phyloP scores from a whole-genome alignment of 1,140 invertebrate genomes.

The Ips nitidus region DNA sequence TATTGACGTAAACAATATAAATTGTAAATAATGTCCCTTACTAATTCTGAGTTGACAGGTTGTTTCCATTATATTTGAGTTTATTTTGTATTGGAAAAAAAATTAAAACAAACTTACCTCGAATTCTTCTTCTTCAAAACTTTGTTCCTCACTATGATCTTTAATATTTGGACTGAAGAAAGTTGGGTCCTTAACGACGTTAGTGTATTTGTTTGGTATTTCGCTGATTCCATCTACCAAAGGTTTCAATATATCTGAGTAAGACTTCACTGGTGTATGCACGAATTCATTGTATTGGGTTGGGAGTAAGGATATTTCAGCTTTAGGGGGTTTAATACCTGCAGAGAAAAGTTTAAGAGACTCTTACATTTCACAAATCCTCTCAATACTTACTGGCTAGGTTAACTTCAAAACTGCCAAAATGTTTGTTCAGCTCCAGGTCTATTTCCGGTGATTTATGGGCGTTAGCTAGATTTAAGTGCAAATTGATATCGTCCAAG shows the following conservation, averaged over 20 bases:
- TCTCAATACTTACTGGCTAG: constrained; percentile 20
- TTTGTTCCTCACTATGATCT: too few species aligned
- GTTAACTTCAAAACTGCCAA: constrained; percentile 30
- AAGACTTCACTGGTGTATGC: background rate
- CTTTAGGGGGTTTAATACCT: constrained; percentile 17
- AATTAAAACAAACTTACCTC: too few species aligned
- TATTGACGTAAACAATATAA: too few species aligned
- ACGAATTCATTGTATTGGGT: background rate
- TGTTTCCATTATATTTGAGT: too few species aligned
- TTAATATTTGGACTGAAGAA: too few species aligned
- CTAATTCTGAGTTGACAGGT: too few species aligned
- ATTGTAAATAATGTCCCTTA: too few species aligned
- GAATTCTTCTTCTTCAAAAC: too few species aligned
- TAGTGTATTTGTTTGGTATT: too few species aligned
- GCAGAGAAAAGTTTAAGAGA: background rate
- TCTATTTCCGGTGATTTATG: constrained; percentile 21
- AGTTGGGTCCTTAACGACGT: too few species aligned
- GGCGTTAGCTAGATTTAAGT: constrained; percentile 10
- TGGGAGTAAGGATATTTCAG: constrained; percentile 6
- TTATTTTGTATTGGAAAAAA: too few species aligned
- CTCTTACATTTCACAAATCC: constrained; percentile 1
- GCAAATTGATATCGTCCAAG: constrained; percentile 24
- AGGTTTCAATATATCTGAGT: background rate
- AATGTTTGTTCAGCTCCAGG: constrained; percentile 28
- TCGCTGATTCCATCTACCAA: background rate